Evolutionary conservation across 1,140 invertebrate genomes (phyloP), one percentile per base, ranked within the genome.

Genomic region (Heliconius himera): DNA sequence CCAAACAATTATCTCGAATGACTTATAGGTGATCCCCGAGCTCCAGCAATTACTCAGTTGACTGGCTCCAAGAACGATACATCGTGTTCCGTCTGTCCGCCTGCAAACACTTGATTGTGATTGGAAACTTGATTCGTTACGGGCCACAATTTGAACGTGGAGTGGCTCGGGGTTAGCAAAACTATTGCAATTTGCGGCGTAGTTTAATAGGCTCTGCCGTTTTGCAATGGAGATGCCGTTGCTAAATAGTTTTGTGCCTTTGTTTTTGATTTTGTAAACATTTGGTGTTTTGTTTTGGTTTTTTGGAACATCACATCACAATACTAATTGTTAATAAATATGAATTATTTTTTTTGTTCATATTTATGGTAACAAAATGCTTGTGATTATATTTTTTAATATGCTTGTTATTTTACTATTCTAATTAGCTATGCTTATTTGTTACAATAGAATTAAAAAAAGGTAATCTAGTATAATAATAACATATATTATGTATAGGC

Each of bases 61-160:
- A 80, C 77, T 81, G 76, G 83, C 78, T 83, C 78, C 79, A 83
- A 76, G 73, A 70, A 51, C 76, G 73, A 78, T 81, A 73, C 79
- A 80, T 80, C 56, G 73, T 72, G 66, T 81, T 33, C 41, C 54
- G 26, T 36, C 73, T 72, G 76, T 77, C 76, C 22, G 76, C 66
- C 70, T 70, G 51, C 70, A 71, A 77, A 76, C 74, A 77, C 77
- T 80, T 71, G 80, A 83, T 81, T 80, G 82, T 77, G 75, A 85
- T 85, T 81, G 74, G 81, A 78, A 81, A 83, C 78, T 83, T 82
- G 79, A 86, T 86, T 86, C 79, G 83, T 84, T 76, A 79, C 73
- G 66, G 8, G 54, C 74, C 29, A 80, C 71, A 77, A 77, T 82
- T 78, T 80, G 80, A 36, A 76, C 74, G 49, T 72, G n/a, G 38